Conservation (phyloP, 2,113 vertebrate species). For the Penelope pileata region DNA sequence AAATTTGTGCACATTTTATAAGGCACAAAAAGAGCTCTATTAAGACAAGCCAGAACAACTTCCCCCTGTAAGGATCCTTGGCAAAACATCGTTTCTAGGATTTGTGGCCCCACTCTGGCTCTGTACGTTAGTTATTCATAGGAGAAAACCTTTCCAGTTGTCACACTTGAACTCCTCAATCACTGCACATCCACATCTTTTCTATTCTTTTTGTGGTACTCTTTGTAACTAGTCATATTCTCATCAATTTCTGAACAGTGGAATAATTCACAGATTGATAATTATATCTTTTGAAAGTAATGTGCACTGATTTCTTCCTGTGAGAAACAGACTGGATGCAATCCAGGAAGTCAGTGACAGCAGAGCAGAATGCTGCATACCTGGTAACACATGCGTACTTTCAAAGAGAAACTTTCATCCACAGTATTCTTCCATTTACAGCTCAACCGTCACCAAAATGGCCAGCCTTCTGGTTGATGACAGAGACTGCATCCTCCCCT, state of each 20-base stretch:
- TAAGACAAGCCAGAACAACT: not conserved
- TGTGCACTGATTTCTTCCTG: not conserved
- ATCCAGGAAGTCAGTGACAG: not conserved
- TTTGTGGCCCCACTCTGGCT: not conserved
- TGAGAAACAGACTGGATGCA: not conserved
- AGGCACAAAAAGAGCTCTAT: not conserved
- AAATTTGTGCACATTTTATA: not conserved
- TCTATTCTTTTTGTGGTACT: not conserved
- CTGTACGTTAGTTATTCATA: rapidly evolving
- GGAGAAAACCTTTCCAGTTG: not conserved
- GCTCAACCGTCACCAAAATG: not conserved
- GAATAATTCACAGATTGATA: not conserved
- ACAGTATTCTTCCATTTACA: not conserved
- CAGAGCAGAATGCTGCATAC: not conserved
- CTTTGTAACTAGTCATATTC: not conserved
- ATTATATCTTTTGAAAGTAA: not conserved
- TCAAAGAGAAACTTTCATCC: not conserved
- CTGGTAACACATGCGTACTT: not conserved
- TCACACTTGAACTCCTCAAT: not conserved
- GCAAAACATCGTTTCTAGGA: not conserved
- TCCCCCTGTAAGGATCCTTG: not conserved
- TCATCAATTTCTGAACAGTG: not conserved
- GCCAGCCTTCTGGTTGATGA: not conserved
- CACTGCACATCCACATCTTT: not conserved
- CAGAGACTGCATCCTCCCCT: not conserved